These are phyloP conservation scores for Melanchra persicariae DNA, from an alignment of 2,888 invertebrate species.

Conservation along the genomic window DNA sequence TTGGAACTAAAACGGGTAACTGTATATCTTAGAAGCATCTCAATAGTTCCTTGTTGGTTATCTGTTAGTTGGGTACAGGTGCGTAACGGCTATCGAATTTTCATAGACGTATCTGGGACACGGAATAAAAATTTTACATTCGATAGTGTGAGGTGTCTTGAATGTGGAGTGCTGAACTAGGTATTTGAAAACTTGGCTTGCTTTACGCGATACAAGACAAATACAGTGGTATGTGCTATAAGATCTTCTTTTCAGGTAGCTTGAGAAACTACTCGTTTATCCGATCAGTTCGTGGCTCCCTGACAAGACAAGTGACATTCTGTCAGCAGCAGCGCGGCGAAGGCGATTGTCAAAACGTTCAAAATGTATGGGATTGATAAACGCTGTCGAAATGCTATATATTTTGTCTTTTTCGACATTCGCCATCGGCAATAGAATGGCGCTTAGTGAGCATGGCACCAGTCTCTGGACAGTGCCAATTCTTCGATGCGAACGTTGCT, in stretches of 20 bases:
- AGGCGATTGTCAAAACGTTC: too few species aligned
- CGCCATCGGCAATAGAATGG: too few species aligned
- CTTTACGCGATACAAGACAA: not conserved
- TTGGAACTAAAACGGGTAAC: constrained; percentile 52
- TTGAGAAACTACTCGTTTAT: not conserved
- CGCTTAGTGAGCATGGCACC: too few species aligned
- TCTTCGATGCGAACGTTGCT: too few species aligned
- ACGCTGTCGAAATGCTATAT: too few species aligned
- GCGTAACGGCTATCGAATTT: constrained; percentile 70
- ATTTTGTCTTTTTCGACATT: too few species aligned
- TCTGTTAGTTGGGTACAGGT: constrained; percentile 67
- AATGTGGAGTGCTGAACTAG: not conserved
- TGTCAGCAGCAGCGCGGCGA: too few species aligned
- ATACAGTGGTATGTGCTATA: not conserved
- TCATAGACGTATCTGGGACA: constrained; percentile 67
- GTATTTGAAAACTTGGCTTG: not conserved
- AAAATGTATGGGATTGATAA: too few species aligned
- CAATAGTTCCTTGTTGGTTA: constrained; percentile 62
- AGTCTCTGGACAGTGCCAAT: too few species aligned
- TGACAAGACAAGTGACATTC: too few species aligned
- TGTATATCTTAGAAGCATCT: constrained; percentile 56
- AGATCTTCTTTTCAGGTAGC: not conserved
- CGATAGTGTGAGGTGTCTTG: constrained; percentile 4
- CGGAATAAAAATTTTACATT: constrained; percentile 72
- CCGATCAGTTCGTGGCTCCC: not conserved